Conservation (phyloP, 1,140 invertebrate genomes). For the Hylyphantes graminicola region DNA sequence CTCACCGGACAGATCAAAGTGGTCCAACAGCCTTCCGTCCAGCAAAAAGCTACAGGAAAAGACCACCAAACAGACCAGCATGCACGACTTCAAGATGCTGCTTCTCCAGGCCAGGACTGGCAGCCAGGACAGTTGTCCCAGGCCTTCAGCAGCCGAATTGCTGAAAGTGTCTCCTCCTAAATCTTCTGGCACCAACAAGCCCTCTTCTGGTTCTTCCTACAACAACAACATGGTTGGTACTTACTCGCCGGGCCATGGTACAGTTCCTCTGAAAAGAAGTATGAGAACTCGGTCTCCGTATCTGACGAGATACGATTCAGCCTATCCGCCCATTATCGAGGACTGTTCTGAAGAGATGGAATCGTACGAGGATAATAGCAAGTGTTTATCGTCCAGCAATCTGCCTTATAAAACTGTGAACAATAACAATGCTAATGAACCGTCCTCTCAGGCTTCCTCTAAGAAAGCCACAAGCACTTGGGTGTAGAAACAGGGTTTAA, state of each 20-base stretch:
- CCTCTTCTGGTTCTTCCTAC: background rate
- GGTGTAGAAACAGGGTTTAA: slow-evolving; percentile 33
- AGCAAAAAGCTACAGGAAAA: slow-evolving; percentile 70
- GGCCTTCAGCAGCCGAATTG: slow-evolving; percentile 84
- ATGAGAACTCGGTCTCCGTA: slow-evolving; percentile 49
- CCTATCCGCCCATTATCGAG: slow-evolving; percentile 58
- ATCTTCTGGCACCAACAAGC: background rate
- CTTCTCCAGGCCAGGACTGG: slow-evolving; percentile 76
- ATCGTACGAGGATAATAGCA: background rate
- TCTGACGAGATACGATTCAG: slow-evolving; percentile 53
- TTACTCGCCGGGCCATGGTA: slow-evolving; percentile 30
- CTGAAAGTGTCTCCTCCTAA: slow-evolving; percentile 75
- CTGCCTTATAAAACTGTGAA: background rate
- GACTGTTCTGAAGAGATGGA: slow-evolving; percentile 56
- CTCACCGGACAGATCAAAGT: background rate
- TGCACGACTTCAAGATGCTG: slow-evolving; percentile 81
- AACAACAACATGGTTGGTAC: background rate
- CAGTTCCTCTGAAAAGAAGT: slow-evolving; percentile 40
- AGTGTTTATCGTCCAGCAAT: slow-evolving; percentile 6
- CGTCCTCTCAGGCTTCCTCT: background rate
- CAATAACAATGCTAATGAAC: background rate
- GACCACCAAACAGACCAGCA: slow-evolving; percentile 66
- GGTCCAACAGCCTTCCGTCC: slow-evolving; percentile 49
- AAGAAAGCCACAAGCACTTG: slow-evolving; percentile 43
- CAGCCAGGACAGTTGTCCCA: slow-evolving; percentile 70